Base-by-base conservation (phyloP, 2,888 invertebrate genomes). In the Drosophila engyochracea region DNA sequence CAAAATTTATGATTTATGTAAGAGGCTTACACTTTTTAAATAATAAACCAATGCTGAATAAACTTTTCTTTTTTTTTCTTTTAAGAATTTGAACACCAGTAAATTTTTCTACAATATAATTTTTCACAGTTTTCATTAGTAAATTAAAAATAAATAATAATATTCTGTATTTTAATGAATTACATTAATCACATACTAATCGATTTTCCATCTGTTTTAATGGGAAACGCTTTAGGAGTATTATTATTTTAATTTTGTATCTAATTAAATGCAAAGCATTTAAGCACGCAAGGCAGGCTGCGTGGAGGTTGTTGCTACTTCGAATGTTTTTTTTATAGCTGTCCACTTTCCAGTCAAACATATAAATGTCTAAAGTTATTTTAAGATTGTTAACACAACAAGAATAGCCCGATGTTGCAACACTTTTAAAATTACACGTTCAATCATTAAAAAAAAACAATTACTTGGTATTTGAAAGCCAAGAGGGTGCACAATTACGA, bases 401-500 rank as follows among this genome's bases (percentile, higher is more conserved):
- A 61, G 39, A 30, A 76, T 44, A 33, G 51, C 59, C 39, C 33
- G 9, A 71, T 79, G 65, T 66, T 63, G 57, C 68, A 79, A 61
- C 69, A 59, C 37, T 72, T 72, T 76, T 35, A 64, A 69, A 69
- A 49, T 79, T 70, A 60, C 35, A 74, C 47, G 65, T 54, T 73
- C 35, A 41, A 76, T 61, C 51, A 75, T 79, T 62, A 72, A 79
- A 79, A 70, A 70, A 35, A 49, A 37, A 14, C n/a, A 9, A 53
- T 67, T 59, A 66, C 31, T 19, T 28, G 30, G 37, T 9, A 61
- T 54, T 52, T 25, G 60, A 30, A 58, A 69, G 47, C 19, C 59
- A 79, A 78, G 70, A 75, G 70, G 62, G 71, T 47, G 68, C 63
- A 67, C 55, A 63, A 67, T 59, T 37, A 33, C 55, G 72, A 71